Base-by-base conservation (phyloP, 2,113 vertebrate genomes). In the Cervus canadensis region DNA sequence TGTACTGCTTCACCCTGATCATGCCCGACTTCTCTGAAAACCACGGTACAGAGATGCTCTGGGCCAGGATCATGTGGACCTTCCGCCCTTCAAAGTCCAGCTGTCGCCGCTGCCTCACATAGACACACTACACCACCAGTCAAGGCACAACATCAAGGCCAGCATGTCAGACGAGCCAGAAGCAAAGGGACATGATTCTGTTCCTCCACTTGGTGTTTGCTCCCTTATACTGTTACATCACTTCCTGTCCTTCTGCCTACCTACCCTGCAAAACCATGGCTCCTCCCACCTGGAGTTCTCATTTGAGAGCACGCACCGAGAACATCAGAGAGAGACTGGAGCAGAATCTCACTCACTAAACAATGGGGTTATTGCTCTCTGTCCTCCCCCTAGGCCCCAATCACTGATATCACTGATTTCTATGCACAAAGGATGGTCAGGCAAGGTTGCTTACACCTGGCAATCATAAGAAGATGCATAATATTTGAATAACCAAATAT, bases 11-110 rank as follows among this genome's bases (percentile, higher is more conserved):
- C 54, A 99, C 99, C 89, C 99, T 98, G 98, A 99, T 98, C 71
- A 99, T 96, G 0, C 99, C 97, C 0, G 98, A 94, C 97, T 98
- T 99, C 96, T 99, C 99, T 0, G 98, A 92, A 93, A 99, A 99
- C 91, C 99, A 96, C 5, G 99, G 97, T 87, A 98, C 92, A 0
- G 91, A 90, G 16, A 98, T 97, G 90, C 99, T 99, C 95, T 98
- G 98, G 89, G 99, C 99, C 97, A 99, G 98, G 83, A 99, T 98
- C 97, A 99, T 99, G 62, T 98, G 98, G 98, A 99, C 98, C 98
- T 98, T 99, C 98, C 98, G 97, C 40, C 99, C 99, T 2, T 99
- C 97, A 45, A 99, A 28, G 4, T 99, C 98, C 98, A 99, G 98
- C 74, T 99, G 99, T 76, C 96, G 98, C 7, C 98, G 98, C 67